Evolutionary conservation across 2,797 vertebrate species (phyloP).

Genomic region (Acanthis flammea): DNA sequence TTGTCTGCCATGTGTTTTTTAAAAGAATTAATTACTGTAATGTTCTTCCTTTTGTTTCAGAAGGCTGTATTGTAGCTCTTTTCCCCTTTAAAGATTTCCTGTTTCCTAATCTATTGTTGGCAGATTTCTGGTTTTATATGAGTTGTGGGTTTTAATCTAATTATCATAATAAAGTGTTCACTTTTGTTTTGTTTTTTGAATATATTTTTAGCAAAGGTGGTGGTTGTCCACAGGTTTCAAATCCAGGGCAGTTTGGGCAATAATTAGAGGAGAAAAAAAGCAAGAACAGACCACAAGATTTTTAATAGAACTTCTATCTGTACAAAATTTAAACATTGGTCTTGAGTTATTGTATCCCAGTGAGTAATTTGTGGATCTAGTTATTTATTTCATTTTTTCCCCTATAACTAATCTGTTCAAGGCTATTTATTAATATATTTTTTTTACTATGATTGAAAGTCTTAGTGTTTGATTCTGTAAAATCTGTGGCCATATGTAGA

Average conservation of each 20-base stretch:
- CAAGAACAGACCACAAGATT: background rate
- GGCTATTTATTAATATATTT: background rate
- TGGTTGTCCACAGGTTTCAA: background rate
- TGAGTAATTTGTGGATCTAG: background rate
- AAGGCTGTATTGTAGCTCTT: background rate
- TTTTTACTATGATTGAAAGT: background rate
- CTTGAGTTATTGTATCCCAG: background rate
- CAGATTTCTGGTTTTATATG: background rate
- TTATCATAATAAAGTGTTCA: background rate
- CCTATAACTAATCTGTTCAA: background rate
- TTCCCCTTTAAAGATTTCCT: conserved; percentile 26
- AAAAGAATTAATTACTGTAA: conserved; percentile 15
- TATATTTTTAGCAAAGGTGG: background rate
- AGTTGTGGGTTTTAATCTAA: background rate
- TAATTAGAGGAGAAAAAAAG: background rate
- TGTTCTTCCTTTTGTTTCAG: conserved; percentile 42
- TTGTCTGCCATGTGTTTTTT: background rate
- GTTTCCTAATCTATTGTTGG: conserved; percentile 25
- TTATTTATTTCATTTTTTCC: background rate
- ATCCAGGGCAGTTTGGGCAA: background rate
- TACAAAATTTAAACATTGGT: background rate
- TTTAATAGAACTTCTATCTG: background rate
- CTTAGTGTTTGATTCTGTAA: background rate
- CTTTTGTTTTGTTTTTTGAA: background rate
- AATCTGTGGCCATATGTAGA: background rate